Evolutionary conservation across 1,140 invertebrate species (phyloP).

Genomic region (Solenopsis fugax): DNA sequence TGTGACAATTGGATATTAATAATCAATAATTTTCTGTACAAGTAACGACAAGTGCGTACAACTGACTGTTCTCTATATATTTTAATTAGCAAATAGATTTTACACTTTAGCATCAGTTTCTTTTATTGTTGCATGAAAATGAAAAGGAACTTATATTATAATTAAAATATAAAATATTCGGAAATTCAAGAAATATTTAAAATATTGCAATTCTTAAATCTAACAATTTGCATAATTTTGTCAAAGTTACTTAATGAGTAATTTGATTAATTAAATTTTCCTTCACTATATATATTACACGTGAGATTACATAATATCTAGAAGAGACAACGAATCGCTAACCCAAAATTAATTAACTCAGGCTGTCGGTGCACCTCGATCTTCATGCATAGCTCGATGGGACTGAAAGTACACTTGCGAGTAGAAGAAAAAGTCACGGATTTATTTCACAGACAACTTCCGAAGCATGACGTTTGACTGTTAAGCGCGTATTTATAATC

Average conservation of each 20-base stretch:
- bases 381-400: not conserved
- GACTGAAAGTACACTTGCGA: not conserved
- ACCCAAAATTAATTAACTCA: constrained; percentile 40
- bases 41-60: not conserved
- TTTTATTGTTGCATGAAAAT: not conserved
- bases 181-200: not conserved
- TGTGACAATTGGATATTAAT: constrained; percentile 20
- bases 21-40: constrained; percentile 18
- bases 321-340: constrained; percentile 33
- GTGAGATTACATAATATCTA: constrained; percentile 10
- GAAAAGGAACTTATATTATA: not conserved
- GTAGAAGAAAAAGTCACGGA: constrained; percentile 8
- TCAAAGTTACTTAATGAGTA: not conserved
- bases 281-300: not conserved
- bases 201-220: not conserved
- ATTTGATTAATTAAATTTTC: constrained; percentile 41
- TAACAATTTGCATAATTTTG: not conserved
- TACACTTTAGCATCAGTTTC: not conserved
- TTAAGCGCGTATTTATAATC: not conserved
- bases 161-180: not conserved
- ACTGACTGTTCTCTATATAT: not conserved
- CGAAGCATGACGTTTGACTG: not conserved
- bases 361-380: not conserved
- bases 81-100: not conserved
- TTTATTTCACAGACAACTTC: not conserved